Evolutionary conservation across 1,140 invertebrate species (phyloP).

Genomic region (Anoplophora glabripennis): DNA sequence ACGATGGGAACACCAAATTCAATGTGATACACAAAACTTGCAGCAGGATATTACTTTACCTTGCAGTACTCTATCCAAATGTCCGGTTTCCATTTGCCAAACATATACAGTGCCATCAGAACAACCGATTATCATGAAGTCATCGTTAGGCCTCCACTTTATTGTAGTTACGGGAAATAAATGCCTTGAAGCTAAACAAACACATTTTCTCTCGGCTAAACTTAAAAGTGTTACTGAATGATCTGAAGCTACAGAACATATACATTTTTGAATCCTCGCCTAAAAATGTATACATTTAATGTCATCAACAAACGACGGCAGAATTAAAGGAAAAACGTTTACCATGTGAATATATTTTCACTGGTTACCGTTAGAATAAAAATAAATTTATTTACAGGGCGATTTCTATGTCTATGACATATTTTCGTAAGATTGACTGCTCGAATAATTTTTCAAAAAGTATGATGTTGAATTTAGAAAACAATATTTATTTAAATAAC

Average conservation of each 20-base stretch:
- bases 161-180: constrained; percentile 94
- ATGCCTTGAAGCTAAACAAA: constrained; percentile 93
- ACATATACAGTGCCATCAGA: constrained; percentile 97
- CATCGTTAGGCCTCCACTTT: constrained; percentile 96
- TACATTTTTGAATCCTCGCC: constrained; percentile 89
- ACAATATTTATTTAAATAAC: too few species aligned
- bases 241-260: constrained; percentile 96
- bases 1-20: too few species aligned
- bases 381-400: constrained; percentile 17
- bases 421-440: too few species aligned
- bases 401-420: too few species aligned
- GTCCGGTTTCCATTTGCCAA: constrained; percentile 99
- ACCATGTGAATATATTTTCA: too few species aligned
- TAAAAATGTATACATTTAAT: constrained; percentile 47
- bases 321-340: background rate
- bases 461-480: too few species aligned
- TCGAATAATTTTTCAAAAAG: too few species aligned
- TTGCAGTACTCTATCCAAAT: constrained; percentile 93
- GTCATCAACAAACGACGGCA: background rate
- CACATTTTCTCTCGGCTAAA: constrained; percentile 90
- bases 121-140: constrained; percentile 98
- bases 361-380: constrained; percentile 4
- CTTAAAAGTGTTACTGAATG: constrained; percentile 94
- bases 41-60: constrained; percentile 57
- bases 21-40: too few species aligned